A percentile compares a stretch with the other conserved stretches of the same genome.
phyloP scores from a whole-genome alignment of 2,113 vertebrate species.

The Hippocampus barbouri region DNA sequence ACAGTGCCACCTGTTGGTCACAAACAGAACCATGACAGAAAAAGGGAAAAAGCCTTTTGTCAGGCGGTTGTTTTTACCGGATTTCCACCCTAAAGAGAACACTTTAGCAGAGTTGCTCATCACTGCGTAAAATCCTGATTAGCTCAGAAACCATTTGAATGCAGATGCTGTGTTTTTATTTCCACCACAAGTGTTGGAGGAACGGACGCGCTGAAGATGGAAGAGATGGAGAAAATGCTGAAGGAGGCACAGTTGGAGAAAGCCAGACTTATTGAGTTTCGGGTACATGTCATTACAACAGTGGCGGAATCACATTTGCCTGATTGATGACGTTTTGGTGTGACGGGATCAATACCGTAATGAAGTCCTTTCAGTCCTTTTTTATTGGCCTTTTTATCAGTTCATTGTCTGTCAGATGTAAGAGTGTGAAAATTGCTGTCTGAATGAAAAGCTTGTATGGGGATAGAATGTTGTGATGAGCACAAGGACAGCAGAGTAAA shows the following conservation, averaged over 20 bases:
- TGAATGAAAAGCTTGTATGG: not conserved
- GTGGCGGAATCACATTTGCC: not conserved
- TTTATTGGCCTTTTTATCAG: constrained; percentile 16
- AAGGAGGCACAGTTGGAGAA: constrained; percentile 90
- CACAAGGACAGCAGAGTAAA: not conserved
- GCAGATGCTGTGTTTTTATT: not conserved
- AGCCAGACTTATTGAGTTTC: constrained; percentile 84
- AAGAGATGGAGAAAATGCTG: constrained; percentile 98
- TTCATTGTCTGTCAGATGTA: not conserved
- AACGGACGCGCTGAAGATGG: constrained; percentile 80
- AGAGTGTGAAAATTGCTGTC: not conserved
- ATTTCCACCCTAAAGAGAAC: not conserved
- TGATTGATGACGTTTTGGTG: constrained; percentile 28
- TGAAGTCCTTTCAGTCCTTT: constrained; percentile 8
- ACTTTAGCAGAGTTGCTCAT: not conserved
- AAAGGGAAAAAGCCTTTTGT: not conserved
- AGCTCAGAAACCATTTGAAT: not conserved
- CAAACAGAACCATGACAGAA: no score
- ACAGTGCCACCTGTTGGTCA: no score
- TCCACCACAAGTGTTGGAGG: constrained; percentile 75
- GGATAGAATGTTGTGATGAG: not conserved
- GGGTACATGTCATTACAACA: constrained; percentile 69
- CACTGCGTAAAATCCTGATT: not conserved
- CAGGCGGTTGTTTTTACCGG: not conserved
- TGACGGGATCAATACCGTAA: not conserved